Base-by-base conservation (phyloP, 35 echinoderm and acorn worm species). In the Lytechinus pictus region DNA sequence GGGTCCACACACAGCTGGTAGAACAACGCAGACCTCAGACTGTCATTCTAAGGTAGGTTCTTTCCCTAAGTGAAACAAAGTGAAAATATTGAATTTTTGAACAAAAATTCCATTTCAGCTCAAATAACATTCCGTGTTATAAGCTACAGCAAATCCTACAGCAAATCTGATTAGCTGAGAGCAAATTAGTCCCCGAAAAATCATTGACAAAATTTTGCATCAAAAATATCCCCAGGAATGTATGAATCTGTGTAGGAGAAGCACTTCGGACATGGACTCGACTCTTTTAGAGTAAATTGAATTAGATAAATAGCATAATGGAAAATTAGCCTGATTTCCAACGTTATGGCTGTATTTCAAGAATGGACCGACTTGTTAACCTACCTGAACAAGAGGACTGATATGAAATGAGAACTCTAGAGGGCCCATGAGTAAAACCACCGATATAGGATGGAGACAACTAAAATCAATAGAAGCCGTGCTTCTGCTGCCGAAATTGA, bases 11-110 rank as follows among this genome's bases (percentile, higher is more conserved):
- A 16, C 92, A 93, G 54, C 92, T 93, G 10, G 53, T 93, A 16
- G 92, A 93, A 54, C 28, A 54, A 11, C 92, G n/a, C n/a, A 54
- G 54, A 93, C 92, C 92, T 27, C 92, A 93, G 92, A 24, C 92
- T 55, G 54, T 93, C 53, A 93, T 93, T 28, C 54, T 93, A 10
- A 93, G 92, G 92, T 93, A 57, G 27, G 92, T 54, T 33, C 8
- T 8, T 93, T 54, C 10, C 55, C 11, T 93, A 10, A 44, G 33
- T 44, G 1, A 44, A 44, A 44, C 33, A 44, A 1, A 44, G 33
- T 44, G 33, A 44, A 44, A 1, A 44, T 0, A 44, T 44, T 44
- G 33, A 44, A 44, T 44, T 44, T 44, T 44, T 44, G 0, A 44
- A 44, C 33, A 44, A 2, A 44, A 44, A 44, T 44, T 0, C 1